phyloP scores from a whole-genome alignment of 2,797 vertebrate genomes.

The Tadarida brasiliensis region DNA sequence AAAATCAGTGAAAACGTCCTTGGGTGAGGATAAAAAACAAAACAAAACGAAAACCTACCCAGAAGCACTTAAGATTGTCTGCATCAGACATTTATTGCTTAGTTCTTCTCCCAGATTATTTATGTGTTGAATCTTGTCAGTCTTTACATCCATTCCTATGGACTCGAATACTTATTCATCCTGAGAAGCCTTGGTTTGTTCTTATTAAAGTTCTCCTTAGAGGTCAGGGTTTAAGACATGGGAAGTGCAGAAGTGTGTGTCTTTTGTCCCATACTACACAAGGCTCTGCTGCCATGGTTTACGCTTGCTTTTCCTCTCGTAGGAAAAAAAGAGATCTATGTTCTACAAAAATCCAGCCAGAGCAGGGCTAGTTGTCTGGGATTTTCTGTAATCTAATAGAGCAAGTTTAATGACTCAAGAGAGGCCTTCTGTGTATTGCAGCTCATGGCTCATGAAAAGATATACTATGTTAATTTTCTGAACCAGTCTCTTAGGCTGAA shows the following conservation, averaged over 20 bases:
- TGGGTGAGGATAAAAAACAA: too few species aligned
- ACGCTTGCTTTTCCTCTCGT: background rate
- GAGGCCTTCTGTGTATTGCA: constrained; percentile 29
- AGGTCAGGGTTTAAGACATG: background rate
- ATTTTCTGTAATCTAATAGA: constrained; percentile 74
- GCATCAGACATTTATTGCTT: background rate
- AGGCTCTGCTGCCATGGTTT: background rate
- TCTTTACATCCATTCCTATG: background rate
- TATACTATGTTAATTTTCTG: constrained; percentile 77
- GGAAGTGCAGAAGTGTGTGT: background rate
- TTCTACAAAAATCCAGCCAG: constrained; percentile 42
- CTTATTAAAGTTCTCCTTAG: constrained; percentile 46
- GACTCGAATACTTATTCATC: constrained; percentile 12
- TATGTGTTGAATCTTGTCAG: constrained; percentile 4
- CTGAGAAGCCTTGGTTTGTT: background rate
- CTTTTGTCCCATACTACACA: background rate
- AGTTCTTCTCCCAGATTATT: constrained; percentile 13
- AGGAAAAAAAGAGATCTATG: background rate
- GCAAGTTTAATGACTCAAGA: constrained; percentile 69
- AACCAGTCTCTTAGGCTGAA: constrained; percentile 63
- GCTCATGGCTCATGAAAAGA: constrained; percentile 68
- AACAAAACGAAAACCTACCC: background rate
- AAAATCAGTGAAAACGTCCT: too few species aligned
- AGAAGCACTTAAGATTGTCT: constrained; percentile 42
- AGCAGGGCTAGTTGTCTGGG: constrained; percentile 45